A percentile compares a stretch with the other conserved stretches of the same genome.
These are phyloP conservation scores for Porites evermanni DNA, from an alignment of 92 coral and sea anemone genomes.

Conservation along the genomic window DNA sequence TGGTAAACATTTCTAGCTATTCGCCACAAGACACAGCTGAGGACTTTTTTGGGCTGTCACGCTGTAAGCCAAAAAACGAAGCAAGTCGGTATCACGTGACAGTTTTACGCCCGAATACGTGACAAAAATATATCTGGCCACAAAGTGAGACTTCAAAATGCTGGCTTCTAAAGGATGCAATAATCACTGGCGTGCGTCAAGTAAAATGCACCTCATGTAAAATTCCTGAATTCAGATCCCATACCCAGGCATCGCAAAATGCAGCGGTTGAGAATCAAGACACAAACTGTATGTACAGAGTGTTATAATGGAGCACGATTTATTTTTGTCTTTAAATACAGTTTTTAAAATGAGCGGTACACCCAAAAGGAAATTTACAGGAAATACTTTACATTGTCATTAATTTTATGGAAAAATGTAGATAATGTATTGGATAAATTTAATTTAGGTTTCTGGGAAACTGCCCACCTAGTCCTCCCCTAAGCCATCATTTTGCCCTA, in stretches of 20 bases:
- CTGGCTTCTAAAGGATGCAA: background rate
- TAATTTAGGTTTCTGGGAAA: too few relatives aligned
- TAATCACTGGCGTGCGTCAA: background rate
- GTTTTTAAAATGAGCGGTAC: background rate
- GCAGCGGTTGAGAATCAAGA: background rate
- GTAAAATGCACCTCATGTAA: background rate
- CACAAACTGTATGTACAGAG: background rate
- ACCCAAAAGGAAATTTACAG: too few relatives aligned
- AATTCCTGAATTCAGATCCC: background rate
- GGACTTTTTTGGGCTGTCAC: background rate
- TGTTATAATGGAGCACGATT: background rate
- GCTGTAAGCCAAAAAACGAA: background rate
- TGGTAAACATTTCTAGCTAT: conserved; percentile 26
- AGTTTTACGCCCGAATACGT: background rate
- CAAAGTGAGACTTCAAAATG: background rate
- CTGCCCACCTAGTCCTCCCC: too few relatives aligned
- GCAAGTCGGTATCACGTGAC: conserved; percentile 10
- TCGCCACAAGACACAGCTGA: background rate
- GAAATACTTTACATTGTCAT: background rate
- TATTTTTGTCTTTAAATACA: background rate
- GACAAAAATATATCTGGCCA: background rate
- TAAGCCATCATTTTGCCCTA: too few relatives aligned
- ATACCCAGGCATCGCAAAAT: background rate
- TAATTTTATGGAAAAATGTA: background rate
- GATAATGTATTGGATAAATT: too few relatives aligned